Conservation (phyloP, 2,888 invertebrate genomes). For the Drosophila paucipuncta region DNA sequence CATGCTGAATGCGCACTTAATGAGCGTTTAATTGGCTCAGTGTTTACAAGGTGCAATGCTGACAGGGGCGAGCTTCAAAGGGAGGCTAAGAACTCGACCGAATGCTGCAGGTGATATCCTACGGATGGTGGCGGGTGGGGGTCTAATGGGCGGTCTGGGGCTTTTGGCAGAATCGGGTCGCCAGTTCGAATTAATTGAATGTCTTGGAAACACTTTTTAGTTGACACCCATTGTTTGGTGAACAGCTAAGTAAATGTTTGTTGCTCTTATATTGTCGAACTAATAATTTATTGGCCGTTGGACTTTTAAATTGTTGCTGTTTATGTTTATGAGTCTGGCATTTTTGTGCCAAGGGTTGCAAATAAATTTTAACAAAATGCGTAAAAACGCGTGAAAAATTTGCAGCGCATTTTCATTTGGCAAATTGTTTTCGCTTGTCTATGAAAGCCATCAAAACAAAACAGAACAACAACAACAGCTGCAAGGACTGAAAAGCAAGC, state of each 20-base stretch:
- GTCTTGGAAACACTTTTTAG: constrained; percentile 70
- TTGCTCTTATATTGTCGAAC: constrained; percentile 14
- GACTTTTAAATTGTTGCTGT: constrained; percentile 1
- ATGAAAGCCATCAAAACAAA: constrained; percentile 47
- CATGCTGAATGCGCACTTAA: constrained; percentile 70
- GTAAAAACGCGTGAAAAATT: constrained; percentile 21
- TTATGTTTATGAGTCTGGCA: constrained; percentile 2
- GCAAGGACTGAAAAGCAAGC: constrained; percentile 37
- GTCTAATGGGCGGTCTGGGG: background rate
- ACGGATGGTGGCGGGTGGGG: too few relatives aligned
- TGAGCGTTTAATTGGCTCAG: constrained; percentile 77
- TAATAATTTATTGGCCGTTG: constrained; percentile 2
- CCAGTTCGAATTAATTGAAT: constrained; percentile 61
- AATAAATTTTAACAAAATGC: constrained; percentile 43
- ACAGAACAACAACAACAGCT: constrained; percentile 8
- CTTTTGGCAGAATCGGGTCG: constrained; percentile 23
- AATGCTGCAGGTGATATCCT: background rate
- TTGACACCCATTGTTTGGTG: constrained; percentile 65
- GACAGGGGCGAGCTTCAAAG: background rate
- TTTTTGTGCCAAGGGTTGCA: constrained; percentile 14
- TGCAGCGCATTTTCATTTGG: constrained; percentile 62
- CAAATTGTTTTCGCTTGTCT: constrained; percentile 65
- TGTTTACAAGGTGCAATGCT: constrained; percentile 67
- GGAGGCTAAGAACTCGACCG: background rate
- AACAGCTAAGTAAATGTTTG: constrained; percentile 33